Base-by-base conservation (phyloP, 2,113 vertebrate genomes). In the Podilymbus podiceps region DNA sequence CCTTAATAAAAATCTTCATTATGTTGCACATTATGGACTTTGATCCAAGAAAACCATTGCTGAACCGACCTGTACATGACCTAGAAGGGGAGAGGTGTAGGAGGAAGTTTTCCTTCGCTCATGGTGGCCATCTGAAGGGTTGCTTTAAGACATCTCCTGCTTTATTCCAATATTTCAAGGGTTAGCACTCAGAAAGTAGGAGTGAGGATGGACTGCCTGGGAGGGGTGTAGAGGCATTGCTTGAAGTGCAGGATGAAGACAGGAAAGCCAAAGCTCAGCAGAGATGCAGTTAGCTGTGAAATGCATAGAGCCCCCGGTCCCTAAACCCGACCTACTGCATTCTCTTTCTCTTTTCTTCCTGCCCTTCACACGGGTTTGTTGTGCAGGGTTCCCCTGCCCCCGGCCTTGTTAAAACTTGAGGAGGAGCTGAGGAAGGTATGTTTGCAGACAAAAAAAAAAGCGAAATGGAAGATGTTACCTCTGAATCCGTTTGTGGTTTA, bases 401-500 rank as follows among this genome's bases (percentile, higher is more conserved):
- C 5, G 4, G 6, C 1, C n/a, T 46, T 28, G 27, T 11, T 73
- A 47, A 38, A 74, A 55, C 55, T 11, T 13, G 0, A 0, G 63
- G 46, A 78, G 84, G 73, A 60, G 77, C 77, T 19, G 49, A 28
- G 46, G 59, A 89, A 85, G 79, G 56, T 86, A 7, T 3, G 1
- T 58, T 75, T 20, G 47, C 64, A 79, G 85, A 28, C 2, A 12
- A 86, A 94, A 75, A 12, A 86, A 94, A 75, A 20, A 58, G 91
- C 21, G 49, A 88, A 69, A 74, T 93, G 96, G 93, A 85, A 97
- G 86, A 66, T 24, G 82, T 80, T 95, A 40, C 77, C 69, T 67
- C 74, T 12, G 23, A 87, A 94, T 86, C 74, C 24, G 23, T 72
- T 63, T 91, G 95, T 88, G 93, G 85, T 59, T 95, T 55, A 0